Evolutionary conservation across 2,797 vertebrate species (phyloP).

Genomic region (Syndactyla subalaris): DNA sequence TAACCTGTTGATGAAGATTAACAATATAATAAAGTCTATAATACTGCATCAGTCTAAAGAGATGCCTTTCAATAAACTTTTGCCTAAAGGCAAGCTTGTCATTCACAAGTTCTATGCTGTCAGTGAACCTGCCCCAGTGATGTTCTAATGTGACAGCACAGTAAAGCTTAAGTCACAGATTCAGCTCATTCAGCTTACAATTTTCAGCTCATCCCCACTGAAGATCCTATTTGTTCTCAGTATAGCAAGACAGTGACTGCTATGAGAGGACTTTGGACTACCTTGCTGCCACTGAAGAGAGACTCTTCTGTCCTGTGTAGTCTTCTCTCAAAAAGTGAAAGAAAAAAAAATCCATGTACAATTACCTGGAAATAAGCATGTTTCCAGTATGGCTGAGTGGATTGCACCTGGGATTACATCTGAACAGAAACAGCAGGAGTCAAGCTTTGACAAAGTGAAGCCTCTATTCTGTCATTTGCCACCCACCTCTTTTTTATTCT

Average conservation of each 20-base stretch:
- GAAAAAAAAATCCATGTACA: neutral
- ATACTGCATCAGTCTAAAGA: neutral
- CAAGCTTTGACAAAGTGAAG: neutral
- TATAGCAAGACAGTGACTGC: neutral
- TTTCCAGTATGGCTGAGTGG: neutral
- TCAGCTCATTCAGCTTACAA: neutral
- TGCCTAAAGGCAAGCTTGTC: neutral
- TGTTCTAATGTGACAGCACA: neutral
- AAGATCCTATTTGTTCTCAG: neutral
- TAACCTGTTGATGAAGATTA: neutral
- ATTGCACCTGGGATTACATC: neutral
- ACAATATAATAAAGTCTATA: neutral
- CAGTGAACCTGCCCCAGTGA: neutral
- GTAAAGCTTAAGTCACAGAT: neutral
- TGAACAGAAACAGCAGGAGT: neutral
- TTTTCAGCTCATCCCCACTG: neutral
- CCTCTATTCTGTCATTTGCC: neutral
- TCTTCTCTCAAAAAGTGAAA: neutral
- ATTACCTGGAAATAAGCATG: neutral
- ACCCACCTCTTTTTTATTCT: neutral
- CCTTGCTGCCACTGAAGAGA: neutral
- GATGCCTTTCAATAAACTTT: neutral
- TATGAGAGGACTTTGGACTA: neutral
- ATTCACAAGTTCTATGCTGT: neutral
- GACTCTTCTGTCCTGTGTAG: neutral